phyloP scores from a whole-genome alignment of 2,888 invertebrate species.

The Xestia sexstrigata region DNA sequence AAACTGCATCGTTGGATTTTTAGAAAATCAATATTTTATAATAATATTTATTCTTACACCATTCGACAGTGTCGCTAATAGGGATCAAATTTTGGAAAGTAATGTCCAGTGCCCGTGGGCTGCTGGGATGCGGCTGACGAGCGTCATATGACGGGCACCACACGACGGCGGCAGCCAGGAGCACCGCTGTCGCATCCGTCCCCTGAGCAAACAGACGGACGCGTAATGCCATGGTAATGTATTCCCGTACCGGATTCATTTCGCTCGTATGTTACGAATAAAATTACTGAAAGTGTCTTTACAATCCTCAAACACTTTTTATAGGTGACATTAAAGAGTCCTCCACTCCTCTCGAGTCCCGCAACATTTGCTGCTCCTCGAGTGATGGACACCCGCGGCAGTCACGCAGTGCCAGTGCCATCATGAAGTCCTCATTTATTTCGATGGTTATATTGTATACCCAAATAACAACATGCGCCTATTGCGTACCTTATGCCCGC shows the following conservation, averaged over 20 bases:
- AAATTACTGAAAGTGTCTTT: slow-evolving; percentile 22
- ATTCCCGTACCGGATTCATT: slow-evolving; percentile 45
- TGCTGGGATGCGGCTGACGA: neutral
- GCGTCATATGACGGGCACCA: neutral
- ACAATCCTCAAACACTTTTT: slow-evolving; percentile 12
- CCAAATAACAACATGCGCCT: too few relatives aligned
- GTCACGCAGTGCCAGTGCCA: neutral
- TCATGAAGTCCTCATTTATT: too few relatives aligned
- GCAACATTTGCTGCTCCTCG: neutral
- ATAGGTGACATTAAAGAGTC: slow-evolving; percentile 7
- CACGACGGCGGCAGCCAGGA: neutral
- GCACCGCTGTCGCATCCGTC: neutral
- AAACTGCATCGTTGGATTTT: too few relatives aligned
- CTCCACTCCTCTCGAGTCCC: neutral
- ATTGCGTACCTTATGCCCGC: too few relatives aligned
- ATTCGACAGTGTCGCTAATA: too few relatives aligned
- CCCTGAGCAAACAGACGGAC: neutral
- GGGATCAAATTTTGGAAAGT: too few relatives aligned
- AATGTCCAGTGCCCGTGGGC: too few relatives aligned
- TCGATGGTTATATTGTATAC: too few relatives aligned
- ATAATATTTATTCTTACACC: too few relatives aligned
- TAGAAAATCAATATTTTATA: too few relatives aligned
- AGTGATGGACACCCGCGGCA: neutral
- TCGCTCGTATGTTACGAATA: slow-evolving; percentile 38
- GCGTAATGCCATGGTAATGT: slow-evolving; percentile 53